These are phyloP conservation scores for Spinibarbus caldwelli DNA, from an alignment of 2,797 vertebrate species.

Conservation along the genomic window DNA sequence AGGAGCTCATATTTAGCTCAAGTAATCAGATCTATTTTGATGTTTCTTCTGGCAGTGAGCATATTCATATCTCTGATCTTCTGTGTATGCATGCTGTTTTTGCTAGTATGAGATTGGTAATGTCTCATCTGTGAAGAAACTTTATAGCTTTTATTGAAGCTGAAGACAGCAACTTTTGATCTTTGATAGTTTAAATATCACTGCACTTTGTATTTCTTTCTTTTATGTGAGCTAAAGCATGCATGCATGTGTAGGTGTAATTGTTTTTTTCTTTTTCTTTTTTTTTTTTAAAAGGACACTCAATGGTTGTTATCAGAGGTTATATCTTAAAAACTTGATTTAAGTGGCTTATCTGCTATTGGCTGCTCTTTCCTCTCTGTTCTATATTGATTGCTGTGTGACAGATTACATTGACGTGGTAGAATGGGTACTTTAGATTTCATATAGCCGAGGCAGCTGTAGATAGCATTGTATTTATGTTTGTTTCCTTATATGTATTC, in stretches of 20 bases:
- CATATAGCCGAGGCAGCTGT: neutral
- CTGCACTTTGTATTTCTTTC: neutral
- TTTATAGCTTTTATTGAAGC: neutral
- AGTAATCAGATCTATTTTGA: conserved; percentile 38
- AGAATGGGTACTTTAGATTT: conserved; percentile 5
- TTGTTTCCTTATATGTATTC: conserved; percentile 3
- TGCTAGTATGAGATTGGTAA: neutral
- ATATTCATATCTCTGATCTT: conserved; percentile 18
- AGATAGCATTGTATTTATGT: neutral
- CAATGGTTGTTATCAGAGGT: neutral
- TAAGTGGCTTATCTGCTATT: conserved; percentile 8
- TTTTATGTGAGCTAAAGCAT: neutral
- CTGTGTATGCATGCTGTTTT: conserved; percentile 20
- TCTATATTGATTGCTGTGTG: conserved; percentile 21
- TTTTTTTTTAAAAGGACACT: neutral
- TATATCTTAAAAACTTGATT: conserved; percentile 15
- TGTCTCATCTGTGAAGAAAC: neutral
- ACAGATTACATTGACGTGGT: conserved; percentile 1
- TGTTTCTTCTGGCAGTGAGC: conserved; percentile 21
- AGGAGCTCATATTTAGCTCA: conserved; percentile 31
- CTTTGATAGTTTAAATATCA: neutral
- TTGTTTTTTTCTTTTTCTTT: neutral
- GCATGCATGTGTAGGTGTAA: neutral
- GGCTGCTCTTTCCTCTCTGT: neutral
- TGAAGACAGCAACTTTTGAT: neutral